phyloP scores from a whole-genome alignment of 2,888 invertebrate species.

The Diaphora mendica region DNA sequence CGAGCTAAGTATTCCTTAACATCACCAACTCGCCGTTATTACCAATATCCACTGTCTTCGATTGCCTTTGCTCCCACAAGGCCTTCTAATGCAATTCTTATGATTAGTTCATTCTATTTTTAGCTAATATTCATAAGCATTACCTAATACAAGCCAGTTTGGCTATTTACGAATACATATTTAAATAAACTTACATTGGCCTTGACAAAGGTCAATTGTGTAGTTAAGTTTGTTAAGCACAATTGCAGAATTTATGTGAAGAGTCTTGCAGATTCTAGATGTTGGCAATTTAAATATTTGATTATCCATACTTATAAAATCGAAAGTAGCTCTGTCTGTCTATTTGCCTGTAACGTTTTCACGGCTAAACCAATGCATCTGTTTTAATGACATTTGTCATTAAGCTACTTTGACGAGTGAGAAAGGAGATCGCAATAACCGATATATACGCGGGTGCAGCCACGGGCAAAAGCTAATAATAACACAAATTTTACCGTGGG shows the following conservation, averaged over 20 bases:
- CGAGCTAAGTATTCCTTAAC: too few relatives aligned
- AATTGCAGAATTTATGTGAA: neutral
- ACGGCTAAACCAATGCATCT: too few relatives aligned
- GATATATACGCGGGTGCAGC: too few relatives aligned
- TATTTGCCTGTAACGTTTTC: too few relatives aligned
- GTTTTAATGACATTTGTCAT: too few relatives aligned
- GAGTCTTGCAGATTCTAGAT: neutral
- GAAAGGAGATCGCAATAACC: too few relatives aligned
- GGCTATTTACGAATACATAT: neutral
- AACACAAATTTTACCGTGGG: too few relatives aligned
- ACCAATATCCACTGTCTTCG: neutral
- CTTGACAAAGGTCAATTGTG: slow-evolving; percentile 7
- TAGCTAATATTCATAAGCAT: neutral
- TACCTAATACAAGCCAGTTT: slow-evolving; percentile 1
- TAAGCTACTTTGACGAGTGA: too few relatives aligned
- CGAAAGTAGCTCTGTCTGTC: too few relatives aligned
- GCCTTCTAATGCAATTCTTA: neutral
- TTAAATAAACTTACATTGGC: neutral
- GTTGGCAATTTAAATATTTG: neutral
- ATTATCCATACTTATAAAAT: too few relatives aligned
- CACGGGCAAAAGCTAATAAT: too few relatives aligned
- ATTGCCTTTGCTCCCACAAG: neutral
- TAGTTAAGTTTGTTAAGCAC: neutral
- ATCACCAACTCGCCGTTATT: neutral
- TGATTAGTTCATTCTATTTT: slow-evolving; percentile 1